Evolutionary conservation across 2,797 vertebrate species (phyloP), one percentile per base, ranked within the genome.

Genomic region (Sitta carolinensis): DNA sequence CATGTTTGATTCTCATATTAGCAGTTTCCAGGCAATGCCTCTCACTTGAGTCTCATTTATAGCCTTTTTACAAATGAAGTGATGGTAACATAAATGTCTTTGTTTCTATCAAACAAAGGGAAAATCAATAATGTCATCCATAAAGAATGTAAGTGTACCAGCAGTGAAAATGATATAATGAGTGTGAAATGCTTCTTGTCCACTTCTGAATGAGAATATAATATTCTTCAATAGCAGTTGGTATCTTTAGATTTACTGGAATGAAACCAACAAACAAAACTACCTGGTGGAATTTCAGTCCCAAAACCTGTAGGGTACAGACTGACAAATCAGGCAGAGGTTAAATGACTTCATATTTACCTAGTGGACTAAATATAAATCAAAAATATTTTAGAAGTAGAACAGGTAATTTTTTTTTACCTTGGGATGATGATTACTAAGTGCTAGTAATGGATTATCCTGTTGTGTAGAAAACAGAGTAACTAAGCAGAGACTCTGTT

Each of bases 1-100:
- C 91, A 90, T 83, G 42, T 90, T 92, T 76, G 64, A 52, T 86
- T 94, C 82, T 91, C 54, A 13, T 51, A 66, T 79, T 84, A 87
- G 88, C 72, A 26, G 36, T 68, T 78, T 89, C 83, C 58, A 81
- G 87, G 77, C 89, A 36, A 29, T 54, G 25, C 47, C 57, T 80
- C 64, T 84, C 74, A 52, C 61, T 87, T 50, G 61, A 85, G 43
- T 92, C 70, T 82, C 8, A 0, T 90, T 91, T 78, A 73, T 58
- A 17, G 34, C 86, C 84, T 58, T 94, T 84, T 77, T 52, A 84
- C 70, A 76, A 92, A 74, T 70, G 34, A 59, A 94, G 69, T 69
- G 52, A 68, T 63, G 85, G 84, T 50, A 80, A 70, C 77, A 70
- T 68, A 51, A 51, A 84, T 69, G 63, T 59, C 55, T 69, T 90